These are phyloP conservation scores for Gymnarchus niloticus DNA, from an alignment of 2,113 vertebrate genomes.

Conservation along the genomic window DNA sequence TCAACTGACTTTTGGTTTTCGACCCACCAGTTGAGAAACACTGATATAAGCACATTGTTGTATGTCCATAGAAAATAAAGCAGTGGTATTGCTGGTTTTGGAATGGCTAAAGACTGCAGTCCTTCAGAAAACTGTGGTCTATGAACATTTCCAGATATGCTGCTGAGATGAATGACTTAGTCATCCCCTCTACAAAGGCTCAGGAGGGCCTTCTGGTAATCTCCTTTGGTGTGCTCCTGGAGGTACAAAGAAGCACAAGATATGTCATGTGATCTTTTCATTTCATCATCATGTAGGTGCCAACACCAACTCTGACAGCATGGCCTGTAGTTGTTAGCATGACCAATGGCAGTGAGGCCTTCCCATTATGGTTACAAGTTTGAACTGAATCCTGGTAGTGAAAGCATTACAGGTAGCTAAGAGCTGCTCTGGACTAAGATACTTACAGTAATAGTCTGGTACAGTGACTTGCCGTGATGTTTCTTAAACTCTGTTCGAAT, in stretches of 20 bases:
- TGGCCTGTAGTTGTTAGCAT: neutral
- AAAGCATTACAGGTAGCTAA: neutral
- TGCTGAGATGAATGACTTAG: slow-evolving; percentile 53
- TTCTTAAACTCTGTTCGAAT: slow-evolving; percentile 85
- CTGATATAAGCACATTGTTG: neutral
- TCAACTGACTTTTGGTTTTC: too few relatives aligned
- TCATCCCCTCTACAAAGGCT: slow-evolving; percentile 83
- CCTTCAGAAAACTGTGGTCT: neutral
- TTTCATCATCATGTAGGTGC: neutral
- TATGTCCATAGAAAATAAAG: neutral
- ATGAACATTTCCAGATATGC: neutral
- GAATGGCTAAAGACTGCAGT: neutral
- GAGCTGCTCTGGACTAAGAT: neutral
- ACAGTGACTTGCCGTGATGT: slow-evolving; percentile 78
- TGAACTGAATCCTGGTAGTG: neutral
- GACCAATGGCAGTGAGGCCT: neutral
- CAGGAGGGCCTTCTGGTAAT: slow-evolving; percentile 87
- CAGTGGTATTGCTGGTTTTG: neutral
- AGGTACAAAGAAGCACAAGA: slow-evolving; percentile 20
- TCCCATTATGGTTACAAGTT: neutral
- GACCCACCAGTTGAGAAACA: too few relatives aligned
- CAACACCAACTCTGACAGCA: neutral
- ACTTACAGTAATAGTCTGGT: slow-evolving; percentile 76
- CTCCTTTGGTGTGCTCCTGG: slow-evolving; percentile 94
- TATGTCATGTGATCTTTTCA: neutral